Evolutionary conservation across 2,113 vertebrate species (phyloP).

Genomic region (Sapajus apella): DNA sequence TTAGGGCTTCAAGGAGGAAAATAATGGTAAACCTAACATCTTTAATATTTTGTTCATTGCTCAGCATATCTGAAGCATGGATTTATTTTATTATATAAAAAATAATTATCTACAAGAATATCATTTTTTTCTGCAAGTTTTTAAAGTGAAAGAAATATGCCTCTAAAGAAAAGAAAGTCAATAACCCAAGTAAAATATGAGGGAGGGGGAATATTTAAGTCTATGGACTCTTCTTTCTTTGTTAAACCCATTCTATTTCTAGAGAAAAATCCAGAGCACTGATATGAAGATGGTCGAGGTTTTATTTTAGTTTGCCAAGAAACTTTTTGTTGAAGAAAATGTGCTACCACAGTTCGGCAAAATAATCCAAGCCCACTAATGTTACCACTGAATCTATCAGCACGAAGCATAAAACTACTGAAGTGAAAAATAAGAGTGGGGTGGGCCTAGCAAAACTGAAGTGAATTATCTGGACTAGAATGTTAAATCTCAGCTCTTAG

Average conservation of each 20-base stretch:
- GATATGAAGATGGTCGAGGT: background rate
- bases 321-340: background rate
- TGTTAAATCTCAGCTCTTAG: background rate
- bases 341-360: background rate
- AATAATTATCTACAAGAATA: background rate
- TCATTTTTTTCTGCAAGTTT: background rate
- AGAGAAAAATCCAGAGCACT: background rate
- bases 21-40: background rate
- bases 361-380: background rate
- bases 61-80: background rate
- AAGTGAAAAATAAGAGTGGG: background rate
- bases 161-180: background rate
- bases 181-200: background rate
- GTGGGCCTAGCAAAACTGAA: background rate
- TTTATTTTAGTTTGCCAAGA: background rate
- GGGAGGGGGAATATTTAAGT: background rate
- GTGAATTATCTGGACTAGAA: background rate
- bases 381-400: background rate
- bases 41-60: background rate
- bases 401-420: no score
- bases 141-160: background rate
- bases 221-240: background rate
- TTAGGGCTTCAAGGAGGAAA: background rate
- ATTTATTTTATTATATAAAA: background rate
- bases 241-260: background rate